Evolutionary conservation across 2,888 invertebrate genomes (phyloP), one percentile per base, ranked within the genome.

Genomic region (Notodonta ziczac): DNA sequence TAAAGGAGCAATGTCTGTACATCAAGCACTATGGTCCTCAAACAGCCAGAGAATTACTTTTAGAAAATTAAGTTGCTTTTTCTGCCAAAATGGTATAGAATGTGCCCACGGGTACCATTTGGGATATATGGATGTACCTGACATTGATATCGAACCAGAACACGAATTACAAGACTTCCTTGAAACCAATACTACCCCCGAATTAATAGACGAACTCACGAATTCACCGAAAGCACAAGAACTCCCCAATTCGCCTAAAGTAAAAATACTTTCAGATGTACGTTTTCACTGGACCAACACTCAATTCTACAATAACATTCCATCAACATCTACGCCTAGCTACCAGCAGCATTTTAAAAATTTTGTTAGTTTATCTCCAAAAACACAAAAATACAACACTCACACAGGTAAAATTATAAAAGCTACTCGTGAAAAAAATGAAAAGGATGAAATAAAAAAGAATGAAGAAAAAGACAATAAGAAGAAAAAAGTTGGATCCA

Each of bases 1-100:
- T 40, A 59, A 62, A 14, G 62, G 62, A 44, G 56, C 62, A 56
- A 61, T 61, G 61, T 50, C 42, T 55, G 58, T 59, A 12, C 59
- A 59, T 16, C 62, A 62, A 24, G 59, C 59, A 24, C 24, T 24
- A 24, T 24, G 24, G 24, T 24, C 24, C 24, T 24, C 24, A 24
- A 24, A 24, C 24, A 44, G 60, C 46, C 44, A 44, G 5, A 35
- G 42, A n/a, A 56, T 60, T 16, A 60, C 60, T 32, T 60, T 60
- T 39, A 50, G 60, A 32, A 56, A 60, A 42, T 14, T 56, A n/a
- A 56, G 60, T 60, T 60, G 56, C 58, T 60, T 60, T 16, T 60
- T 60, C 40, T 60, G 56, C 50, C 50, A n/a, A 39, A 60, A 60
- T 60, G 56, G 55, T 10, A 48, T 14, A 32, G 46, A 16, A 40